Conservation (phyloP, 1,140 invertebrate genomes). For the Battus philenor region DNA sequence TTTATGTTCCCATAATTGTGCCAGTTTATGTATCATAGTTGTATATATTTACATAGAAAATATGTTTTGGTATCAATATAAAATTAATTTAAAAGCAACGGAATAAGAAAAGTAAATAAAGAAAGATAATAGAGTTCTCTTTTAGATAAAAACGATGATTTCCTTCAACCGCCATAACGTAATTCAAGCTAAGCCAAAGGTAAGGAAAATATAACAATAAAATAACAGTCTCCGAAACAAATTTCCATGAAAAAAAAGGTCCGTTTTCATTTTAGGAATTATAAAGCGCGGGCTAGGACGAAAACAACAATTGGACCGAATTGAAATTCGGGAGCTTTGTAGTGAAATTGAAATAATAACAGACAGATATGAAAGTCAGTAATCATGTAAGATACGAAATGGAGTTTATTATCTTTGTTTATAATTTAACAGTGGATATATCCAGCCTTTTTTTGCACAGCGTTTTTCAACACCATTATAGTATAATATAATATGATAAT, state of each 20-base stretch:
- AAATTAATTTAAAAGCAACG: too few species aligned
- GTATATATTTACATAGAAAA: too few species aligned
- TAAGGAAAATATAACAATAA: conserved; percentile 18
- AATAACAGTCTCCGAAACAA: conserved; percentile 17
- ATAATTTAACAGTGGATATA: too few species aligned
- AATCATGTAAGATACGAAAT: not conserved
- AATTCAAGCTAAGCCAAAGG: conserved; percentile 11
- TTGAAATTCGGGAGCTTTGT: conserved; percentile 6
- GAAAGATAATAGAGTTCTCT: conserved; percentile 1
- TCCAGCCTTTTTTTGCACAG: too few species aligned
- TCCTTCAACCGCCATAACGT: conserved; percentile 2
- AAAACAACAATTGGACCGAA: conserved; percentile 12
- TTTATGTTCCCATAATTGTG: too few species aligned
- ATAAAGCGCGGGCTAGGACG: conserved; percentile 13
- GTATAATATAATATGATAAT: too few species aligned
- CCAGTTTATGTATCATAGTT: too few species aligned
- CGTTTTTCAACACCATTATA: too few species aligned
- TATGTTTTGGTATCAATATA: too few species aligned
- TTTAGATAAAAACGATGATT: conserved; percentile 2
- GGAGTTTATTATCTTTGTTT: not conserved
- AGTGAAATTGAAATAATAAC: conserved; percentile 8
- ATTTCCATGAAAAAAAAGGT: conserved; percentile 12
- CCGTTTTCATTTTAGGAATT: conserved; percentile 13
- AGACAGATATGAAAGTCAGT: not conserved
- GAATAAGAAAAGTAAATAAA: too few species aligned